Base-by-base conservation (phyloP, 1,140 invertebrate species). In the Schlechtendalia chinensis region DNA sequence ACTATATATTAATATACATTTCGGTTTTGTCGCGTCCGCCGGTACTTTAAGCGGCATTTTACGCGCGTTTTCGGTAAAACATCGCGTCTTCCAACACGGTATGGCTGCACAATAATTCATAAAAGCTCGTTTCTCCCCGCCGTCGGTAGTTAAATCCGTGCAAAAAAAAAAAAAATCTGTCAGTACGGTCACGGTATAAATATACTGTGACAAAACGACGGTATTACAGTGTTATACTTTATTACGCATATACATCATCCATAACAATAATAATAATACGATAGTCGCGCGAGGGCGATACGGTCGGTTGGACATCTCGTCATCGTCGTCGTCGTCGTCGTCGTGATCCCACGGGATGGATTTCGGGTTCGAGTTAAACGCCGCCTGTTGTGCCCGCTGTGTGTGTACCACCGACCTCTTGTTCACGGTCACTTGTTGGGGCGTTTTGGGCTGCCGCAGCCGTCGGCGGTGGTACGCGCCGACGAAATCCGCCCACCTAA, bases 381-480 rank as follows among this genome's bases (percentile, higher is more conserved):
- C 75, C 58, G 75, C 39, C 32, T 79, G 75, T 63, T 79, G 75
- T 79, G 65, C 12, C 1, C 3, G 39, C 17, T 16, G 72, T 32
- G 27, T 11, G 50, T 32, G 29, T 16, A 19, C 5, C 27, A 59
- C 58, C n/a, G 75, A 22, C 39, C 45, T 79, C 75, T 63, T 63
- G 75, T 79, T 79, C 75, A 79, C 75, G 75, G 75, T 79, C 75
- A 79, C 75, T 79, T 79, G 75, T 79, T 79, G 58, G 75, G 75
- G 75, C 75, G 75, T 61, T 75, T 69, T 59, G 54, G 72, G 8
- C 29, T 29, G 72, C 72, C 22, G 22, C 72, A 47, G 75, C 45
- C 58, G 75, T 63, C 58, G 16, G 27, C 19, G 27, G 50, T 22
- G 50, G 56, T 54, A 61, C 54, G 12, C 54, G 6, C 39, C 29